Conservation (phyloP, 2,113 vertebrate genomes). For the Alaudala cheleensis region DNA sequence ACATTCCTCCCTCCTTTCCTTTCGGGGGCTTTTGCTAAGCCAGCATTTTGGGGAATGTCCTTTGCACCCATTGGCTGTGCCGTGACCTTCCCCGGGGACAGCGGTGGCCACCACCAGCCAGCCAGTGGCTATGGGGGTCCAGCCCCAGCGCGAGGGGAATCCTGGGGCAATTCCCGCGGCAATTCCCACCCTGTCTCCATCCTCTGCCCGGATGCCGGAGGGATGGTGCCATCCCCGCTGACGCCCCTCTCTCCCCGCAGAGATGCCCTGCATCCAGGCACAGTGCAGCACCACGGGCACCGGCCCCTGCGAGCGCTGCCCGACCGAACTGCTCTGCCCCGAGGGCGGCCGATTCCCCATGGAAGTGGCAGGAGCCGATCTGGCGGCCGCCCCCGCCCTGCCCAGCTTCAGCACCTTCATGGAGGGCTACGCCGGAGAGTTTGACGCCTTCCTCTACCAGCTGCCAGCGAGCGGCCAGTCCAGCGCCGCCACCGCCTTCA, state of each 20-base stretch:
- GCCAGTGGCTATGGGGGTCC: not conserved
- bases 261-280: constrained; percentile 95
- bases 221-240: rapidly evolving
- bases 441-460: constrained; percentile 90
- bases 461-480: constrained; percentile 68
- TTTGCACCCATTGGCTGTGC: constrained; percentile 14
- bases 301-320: constrained; percentile 79
- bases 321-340: constrained; percentile 79
- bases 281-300: constrained; percentile 81
- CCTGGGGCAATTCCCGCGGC: rapidly evolving
- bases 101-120: rapidly evolving
- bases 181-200: not conserved
- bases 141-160: rapidly evolving
- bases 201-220: rapidly evolving
- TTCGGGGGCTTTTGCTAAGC: constrained; percentile 31
- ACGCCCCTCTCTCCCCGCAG: constrained; percentile 42
- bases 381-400: constrained; percentile 73
- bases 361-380: constrained; percentile 80
- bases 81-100: not conserved
- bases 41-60: constrained; percentile 55
- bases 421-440: constrained; percentile 81
- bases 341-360: constrained; percentile 83
- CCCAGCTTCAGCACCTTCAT: constrained; percentile 91
- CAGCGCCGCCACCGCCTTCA: constrained; percentile 70
- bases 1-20: constrained; percentile 46